phyloP scores from a whole-genome alignment of 2,113 vertebrate genomes.

The Typhlomys cinereus region DNA sequence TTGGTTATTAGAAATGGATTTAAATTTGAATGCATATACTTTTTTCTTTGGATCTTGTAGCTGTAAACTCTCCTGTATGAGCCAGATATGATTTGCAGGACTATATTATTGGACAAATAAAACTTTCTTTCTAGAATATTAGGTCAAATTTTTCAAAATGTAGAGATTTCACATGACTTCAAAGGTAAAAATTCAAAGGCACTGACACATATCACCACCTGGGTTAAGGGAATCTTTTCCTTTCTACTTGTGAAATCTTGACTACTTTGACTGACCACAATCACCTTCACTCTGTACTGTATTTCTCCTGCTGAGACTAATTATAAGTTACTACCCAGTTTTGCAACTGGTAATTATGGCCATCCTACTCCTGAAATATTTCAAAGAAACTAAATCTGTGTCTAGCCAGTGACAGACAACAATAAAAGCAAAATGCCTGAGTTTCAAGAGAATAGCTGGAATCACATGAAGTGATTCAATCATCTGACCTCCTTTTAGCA shows the following conservation, averaged over 20 bases:
- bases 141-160: neutral
- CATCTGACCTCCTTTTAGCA: neutral
- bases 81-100: neutral
- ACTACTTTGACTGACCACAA: neutral
- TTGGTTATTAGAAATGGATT: neutral
- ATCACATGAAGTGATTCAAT: neutral
- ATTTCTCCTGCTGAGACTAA: neutral
- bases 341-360: neutral
- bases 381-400: neutral
- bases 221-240: neutral
- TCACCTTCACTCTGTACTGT: neutral
- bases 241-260: neutral
- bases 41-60: neutral
- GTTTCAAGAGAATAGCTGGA: constrained; percentile 14
- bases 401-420: neutral
- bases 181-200: neutral
- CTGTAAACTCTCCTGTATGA: neutral
- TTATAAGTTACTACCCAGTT: neutral
- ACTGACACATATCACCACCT: rapidly evolving
- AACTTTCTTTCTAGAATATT: neutral
- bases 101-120: neutral
- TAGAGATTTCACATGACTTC: neutral
- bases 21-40: neutral
- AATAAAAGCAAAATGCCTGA: neutral
- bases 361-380: neutral